phyloP scores from a whole-genome alignment of 1,140 invertebrate genomes.

The Heliconius congener region DNA sequence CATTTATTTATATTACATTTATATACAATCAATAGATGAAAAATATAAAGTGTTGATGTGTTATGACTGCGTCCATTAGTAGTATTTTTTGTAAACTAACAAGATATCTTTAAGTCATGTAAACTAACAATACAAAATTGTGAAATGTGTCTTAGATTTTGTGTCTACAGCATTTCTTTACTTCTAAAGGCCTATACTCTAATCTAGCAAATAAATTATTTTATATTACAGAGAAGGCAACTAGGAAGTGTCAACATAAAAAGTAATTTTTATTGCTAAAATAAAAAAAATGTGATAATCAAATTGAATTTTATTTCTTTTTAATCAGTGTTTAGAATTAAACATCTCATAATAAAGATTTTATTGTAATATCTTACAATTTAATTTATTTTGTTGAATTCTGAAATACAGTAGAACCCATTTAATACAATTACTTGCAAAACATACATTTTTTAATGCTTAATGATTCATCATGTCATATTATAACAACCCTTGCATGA shows the following conservation, averaged over 20 bases:
- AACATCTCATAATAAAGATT: background rate
- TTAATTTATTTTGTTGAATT: background rate
- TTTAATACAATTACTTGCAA: no score
- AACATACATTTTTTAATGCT: no score
- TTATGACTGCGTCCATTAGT: constrained; percentile 74
- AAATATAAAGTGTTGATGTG: constrained; percentile 47
- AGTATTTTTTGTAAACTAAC: constrained; percentile 46
- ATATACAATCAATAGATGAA: constrained; percentile 68
- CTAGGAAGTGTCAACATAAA: constrained; percentile 38
- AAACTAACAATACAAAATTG: constrained; percentile 37
- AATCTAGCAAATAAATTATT: constrained; percentile 75
- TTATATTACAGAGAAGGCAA: constrained; percentile 60
- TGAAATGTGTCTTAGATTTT: constrained; percentile 36
- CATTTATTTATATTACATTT: constrained; percentile 80
- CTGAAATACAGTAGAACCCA: no score
- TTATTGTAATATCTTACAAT: background rate
- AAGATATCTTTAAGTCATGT: constrained; percentile 27
- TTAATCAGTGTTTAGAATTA: background rate
- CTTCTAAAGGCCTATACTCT: constrained; percentile 64
- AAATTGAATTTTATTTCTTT: constrained; percentile 47
- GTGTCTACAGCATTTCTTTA: constrained; percentile 39
- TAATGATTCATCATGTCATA: no score
- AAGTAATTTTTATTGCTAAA: constrained; percentile 74
- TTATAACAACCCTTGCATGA: no score
- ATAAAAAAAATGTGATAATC: constrained; percentile 59